These are phyloP conservation scores for Thomomys bottae DNA, from an alignment of 2,113 vertebrate genomes.

Conservation along the genomic window DNA sequence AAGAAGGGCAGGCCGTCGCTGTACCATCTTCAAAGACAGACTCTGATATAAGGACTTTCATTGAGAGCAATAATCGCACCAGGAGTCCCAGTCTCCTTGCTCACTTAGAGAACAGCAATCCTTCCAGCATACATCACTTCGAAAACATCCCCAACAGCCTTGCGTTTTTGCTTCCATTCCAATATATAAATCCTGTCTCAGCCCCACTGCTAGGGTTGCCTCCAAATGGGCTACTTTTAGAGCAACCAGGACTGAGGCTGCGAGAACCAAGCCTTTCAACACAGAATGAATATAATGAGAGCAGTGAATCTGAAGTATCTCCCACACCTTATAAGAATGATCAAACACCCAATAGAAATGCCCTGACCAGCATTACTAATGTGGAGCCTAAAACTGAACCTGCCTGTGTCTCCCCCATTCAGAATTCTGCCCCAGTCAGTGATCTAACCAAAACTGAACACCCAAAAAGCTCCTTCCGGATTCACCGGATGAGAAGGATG, in stretches of 20 bases:
- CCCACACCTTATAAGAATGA: constrained; percentile 95
- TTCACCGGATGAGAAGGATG: constrained; percentile 98
- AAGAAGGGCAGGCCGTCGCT: constrained; percentile 98
- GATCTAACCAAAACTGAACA: constrained; percentile 94
- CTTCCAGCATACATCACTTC: constrained; percentile 99
- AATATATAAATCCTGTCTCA: constrained; percentile 98
- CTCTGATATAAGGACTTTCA: constrained; percentile 99
- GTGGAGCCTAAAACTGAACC: constrained; percentile 98
- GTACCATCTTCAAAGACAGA: constrained; percentile 98
- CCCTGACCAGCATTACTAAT: constrained; percentile 91
- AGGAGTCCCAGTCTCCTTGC: constrained; percentile 97
- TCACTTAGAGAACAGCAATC: constrained; percentile 97
- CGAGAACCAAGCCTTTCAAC: constrained; percentile 93
- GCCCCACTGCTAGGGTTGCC: constrained; percentile 96
- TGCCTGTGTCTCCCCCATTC: constrained; percentile 91
- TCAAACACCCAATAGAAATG: constrained; percentile 93
- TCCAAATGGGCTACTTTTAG: constrained; percentile 95
- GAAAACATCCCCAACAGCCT: constrained; percentile 99
- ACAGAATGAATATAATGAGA: constrained; percentile 96
- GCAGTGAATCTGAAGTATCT: constrained; percentile 97
- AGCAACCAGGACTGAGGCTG: constrained; percentile 94
- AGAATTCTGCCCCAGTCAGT: constrained; percentile 84
- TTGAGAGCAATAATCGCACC: constrained; percentile 99
- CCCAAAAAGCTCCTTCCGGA: constrained; percentile 96
- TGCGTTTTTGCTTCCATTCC: constrained; percentile 98